A percentile compares a stretch with the other conserved stretches of the same genome.
Conservation (phyloP, 2,797 vertebrate genomes). For the Pagetopsis macropterus region DNA sequence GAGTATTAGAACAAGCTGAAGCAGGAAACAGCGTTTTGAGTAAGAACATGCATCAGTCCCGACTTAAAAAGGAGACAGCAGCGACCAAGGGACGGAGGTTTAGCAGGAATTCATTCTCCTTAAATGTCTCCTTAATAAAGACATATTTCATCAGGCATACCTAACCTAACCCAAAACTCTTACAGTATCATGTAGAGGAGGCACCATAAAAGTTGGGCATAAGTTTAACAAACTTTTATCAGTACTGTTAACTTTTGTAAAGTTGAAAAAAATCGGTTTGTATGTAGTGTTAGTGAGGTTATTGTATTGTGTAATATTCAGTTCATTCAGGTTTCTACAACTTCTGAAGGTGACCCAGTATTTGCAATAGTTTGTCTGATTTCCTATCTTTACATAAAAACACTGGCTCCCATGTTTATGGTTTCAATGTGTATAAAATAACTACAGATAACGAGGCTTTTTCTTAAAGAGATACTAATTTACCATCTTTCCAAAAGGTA, state of each 20-base stretch:
- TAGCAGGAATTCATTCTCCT: conserved; percentile 3
- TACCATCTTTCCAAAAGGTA: neutral
- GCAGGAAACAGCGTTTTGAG: neutral
- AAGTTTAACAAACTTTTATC: conserved; percentile 12
- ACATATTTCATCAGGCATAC: conserved; percentile 11
- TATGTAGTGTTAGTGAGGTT: neutral
- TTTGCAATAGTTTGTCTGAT: neutral
- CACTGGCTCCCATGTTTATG: too few relatives aligned
- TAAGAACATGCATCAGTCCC: neutral
- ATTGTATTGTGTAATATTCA: conserved; percentile 18
- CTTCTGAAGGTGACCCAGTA: neutral
- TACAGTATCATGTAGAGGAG: neutral
- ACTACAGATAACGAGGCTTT: too few relatives aligned
- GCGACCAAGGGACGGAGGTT: neutral
- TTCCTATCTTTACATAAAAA: neutral
- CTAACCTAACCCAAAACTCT: neutral
- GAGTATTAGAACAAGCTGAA: neutral
- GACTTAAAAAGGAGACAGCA: neutral
- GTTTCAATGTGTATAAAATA: neutral
- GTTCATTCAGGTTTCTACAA: conserved; percentile 12
- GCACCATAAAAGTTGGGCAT: neutral
- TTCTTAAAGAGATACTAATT: too few relatives aligned
- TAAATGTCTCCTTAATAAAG: neutral
- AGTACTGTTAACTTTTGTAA: neutral
- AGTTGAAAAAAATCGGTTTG: neutral